Evolutionary conservation across 2,888 invertebrate species (phyloP), one percentile per base, ranked within the genome.

Genomic region (Fissipunctia ypsillon): DNA sequence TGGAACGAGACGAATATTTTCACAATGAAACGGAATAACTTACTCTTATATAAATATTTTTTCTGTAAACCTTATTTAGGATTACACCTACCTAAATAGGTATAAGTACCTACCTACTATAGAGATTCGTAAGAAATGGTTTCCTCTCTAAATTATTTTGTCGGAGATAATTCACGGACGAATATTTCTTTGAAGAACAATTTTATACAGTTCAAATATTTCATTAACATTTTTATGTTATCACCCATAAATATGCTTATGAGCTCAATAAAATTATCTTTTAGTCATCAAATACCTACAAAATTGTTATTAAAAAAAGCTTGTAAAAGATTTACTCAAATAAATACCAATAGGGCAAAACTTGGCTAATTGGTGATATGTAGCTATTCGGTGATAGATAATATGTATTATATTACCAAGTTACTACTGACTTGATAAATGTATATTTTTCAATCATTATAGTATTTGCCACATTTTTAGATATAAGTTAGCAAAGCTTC

Each of bases 41-140:
- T 81, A 74, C 50, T 84, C 76, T 73, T 74, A 67, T n/a, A 71
- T 74, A 81, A 78, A 78, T 84, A 72, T 81, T 84, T 86, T 78
- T 81, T 57, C 35, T 45, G 54, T 68, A 64, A 73, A 86, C 67
- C 61, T 84, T 81, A 81, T 84, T 81, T 74, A 72, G 67, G 48
- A 76, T 84, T 73, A 77, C 48, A 76, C 16, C 54, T 61, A 48
- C 45, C 25, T 69, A 57, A 38, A 61, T 63, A 64, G 45, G 45
- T 63, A 59, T 60, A 67, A 3, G 38, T 57, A 56, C 10, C 22
- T 73, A 67, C 22, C n/a, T 57, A 22, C 25, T 45, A 60, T 38
- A 57, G 28, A 43, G 16, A 69, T 65, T 80, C 54, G 31, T 50
- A 43, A 60, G 31, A 63, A 56, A 65, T 50, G 35, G n/a, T 61